Conservation (phyloP, 64 coral and sea anemone species). For the Pocillopora verrucosa region DNA sequence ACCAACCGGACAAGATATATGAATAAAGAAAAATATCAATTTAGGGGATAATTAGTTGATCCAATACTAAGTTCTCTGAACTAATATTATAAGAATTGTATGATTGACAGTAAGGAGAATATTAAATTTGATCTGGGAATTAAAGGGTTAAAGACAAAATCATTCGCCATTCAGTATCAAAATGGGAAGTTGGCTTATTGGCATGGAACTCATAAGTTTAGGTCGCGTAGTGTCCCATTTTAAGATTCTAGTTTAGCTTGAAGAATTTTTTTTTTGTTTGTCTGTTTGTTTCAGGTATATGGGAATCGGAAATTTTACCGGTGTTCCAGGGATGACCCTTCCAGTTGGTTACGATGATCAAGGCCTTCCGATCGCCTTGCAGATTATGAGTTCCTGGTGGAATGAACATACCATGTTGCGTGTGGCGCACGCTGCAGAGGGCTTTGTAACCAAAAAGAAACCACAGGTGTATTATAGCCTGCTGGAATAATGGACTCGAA, state of each 20-base stretch:
- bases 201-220: too few species aligned
- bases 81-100: too few species aligned
- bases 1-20: too few species aligned
- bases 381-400: constrained; percentile 98
- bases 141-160: too few species aligned
- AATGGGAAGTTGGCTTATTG: too few species aligned
- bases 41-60: too few species aligned
- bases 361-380: constrained; percentile 84
- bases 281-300: constrained; percentile 50
- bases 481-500: constrained; percentile 2
- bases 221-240: neutral
- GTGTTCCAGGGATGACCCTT: constrained; percentile 80
- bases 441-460: constrained; percentile 45
- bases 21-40: too few species aligned
- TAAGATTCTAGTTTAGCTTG: neutral
- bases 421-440: constrained; percentile 79
- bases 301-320: constrained; percentile 77
- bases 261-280: neutral
- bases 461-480: constrained; percentile 76
- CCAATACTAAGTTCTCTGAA: too few species aligned
- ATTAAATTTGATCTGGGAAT: too few species aligned
- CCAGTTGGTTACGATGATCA: constrained; percentile 89
- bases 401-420: constrained; percentile 85
- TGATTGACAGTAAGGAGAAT: too few species aligned
- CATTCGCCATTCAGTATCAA: too few species aligned